phyloP scores from a whole-genome alignment of 2,797 vertebrate species.

The Liasis olivaceus region DNA sequence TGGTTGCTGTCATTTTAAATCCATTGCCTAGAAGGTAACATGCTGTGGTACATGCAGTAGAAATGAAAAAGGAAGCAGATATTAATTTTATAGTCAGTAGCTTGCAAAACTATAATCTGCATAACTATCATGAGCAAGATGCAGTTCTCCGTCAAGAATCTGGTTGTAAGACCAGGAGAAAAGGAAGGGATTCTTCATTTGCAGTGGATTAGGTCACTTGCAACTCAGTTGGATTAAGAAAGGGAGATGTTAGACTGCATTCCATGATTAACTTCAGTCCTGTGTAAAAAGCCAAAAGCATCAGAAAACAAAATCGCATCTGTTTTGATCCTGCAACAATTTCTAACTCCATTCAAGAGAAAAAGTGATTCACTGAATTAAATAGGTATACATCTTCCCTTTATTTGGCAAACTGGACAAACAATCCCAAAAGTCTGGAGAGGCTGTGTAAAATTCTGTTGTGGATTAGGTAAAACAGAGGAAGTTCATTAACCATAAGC shows the following conservation, averaged over 20 bases:
- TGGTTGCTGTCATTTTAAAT: neutral
- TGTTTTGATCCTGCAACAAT: neutral
- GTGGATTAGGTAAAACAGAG: neutral
- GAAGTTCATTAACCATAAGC: neutral
- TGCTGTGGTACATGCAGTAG: neutral
- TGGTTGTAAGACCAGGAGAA: neutral
- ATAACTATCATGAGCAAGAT: neutral
- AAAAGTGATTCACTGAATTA: neutral
- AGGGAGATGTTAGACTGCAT: no score
- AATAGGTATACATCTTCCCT: neutral
- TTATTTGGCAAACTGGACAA: neutral
- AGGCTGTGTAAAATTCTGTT: neutral
- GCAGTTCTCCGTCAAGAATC: neutral
- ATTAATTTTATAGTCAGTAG: neutral
- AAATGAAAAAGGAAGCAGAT: neutral
- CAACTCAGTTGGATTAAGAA: no score
- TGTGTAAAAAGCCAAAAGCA: neutral
- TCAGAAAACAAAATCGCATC: neutral
- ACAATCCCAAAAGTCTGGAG: neutral
- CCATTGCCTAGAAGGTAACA: neutral
- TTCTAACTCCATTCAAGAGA: neutral
- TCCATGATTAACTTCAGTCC: neutral
- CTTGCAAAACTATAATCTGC: neutral
- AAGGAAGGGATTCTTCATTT: neutral
- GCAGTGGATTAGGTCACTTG: no score